Conservation (phyloP, 2,113 vertebrate species). For the Carlito syrichta region DNA sequence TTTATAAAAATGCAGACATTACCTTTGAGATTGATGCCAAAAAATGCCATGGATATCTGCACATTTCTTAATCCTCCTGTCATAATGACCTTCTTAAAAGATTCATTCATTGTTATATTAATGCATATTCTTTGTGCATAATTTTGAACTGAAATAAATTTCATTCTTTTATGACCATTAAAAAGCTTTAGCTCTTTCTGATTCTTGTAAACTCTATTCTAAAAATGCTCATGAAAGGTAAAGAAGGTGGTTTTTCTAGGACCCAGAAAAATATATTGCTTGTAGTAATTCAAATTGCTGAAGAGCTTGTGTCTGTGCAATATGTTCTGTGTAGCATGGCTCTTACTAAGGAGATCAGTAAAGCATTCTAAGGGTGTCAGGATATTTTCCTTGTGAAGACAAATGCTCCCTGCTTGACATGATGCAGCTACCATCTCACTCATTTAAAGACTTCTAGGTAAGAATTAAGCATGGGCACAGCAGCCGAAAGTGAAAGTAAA, state of each 20-base stretch:
- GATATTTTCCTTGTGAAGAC: background rate
- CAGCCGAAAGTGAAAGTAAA: background rate
- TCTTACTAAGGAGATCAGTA: background rate
- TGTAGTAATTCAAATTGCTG: background rate
- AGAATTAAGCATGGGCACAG: background rate
- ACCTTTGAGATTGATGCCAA: background rate
- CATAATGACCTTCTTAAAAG: background rate
- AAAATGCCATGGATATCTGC: background rate
- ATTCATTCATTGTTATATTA: background rate
- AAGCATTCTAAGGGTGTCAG: background rate
- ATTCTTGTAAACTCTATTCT: background rate
- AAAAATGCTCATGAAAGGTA: conserved; percentile 23
- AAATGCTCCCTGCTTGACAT: background rate
- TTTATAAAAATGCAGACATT: conserved; percentile 20
- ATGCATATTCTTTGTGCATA: background rate
- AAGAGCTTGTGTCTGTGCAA: background rate
- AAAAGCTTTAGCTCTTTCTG: background rate
- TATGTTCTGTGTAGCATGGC: background rate
- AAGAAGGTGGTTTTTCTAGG: background rate
- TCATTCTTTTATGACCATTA: background rate
- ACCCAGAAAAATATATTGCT: background rate
- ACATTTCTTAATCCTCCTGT: background rate
- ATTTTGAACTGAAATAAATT: background rate
- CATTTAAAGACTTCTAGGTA: background rate
- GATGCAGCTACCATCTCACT: background rate